Percentiles rank a stretch among this genome's conserved stretches.
These are phyloP conservation scores for Carpatolechia fugitivella DNA, from an alignment of 2,888 invertebrate genomes.

Conservation along the genomic window DNA sequence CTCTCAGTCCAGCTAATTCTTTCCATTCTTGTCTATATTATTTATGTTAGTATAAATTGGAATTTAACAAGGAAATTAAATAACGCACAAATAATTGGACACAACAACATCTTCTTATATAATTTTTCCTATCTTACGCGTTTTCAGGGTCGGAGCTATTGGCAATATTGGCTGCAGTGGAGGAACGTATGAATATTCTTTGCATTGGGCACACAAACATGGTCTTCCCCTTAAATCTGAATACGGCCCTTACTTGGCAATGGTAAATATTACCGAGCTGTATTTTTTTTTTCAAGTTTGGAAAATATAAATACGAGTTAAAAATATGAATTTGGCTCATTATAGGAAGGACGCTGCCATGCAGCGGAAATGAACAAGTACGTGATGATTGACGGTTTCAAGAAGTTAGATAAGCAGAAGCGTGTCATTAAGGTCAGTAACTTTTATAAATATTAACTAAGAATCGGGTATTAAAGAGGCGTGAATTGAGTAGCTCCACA, in stretches of 20 bases:
- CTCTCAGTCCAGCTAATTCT: too few species aligned
- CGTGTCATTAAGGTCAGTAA: slow-evolving; percentile 19
- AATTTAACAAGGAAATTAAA: too few species aligned
- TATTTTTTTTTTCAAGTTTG: not conserved
- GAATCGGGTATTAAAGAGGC: too few species aligned
- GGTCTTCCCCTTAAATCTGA: slow-evolving; percentile 20
- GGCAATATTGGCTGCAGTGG: slow-evolving; percentile 21
- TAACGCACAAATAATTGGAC: too few species aligned
- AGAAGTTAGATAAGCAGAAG: slow-evolving; percentile 9
- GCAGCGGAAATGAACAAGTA: slow-evolving; percentile 13
- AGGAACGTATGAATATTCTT: slow-evolving; percentile 17
- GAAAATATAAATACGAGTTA: not conserved
- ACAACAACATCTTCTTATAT: too few species aligned
- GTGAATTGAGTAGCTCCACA: too few species aligned
- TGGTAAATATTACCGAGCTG: slow-evolving; percentile 16
- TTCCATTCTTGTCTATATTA: too few species aligned
- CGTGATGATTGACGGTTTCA: slow-evolving; percentile 8
- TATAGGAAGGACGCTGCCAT: slow-evolving; percentile 23
- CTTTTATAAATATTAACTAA: not conserved
- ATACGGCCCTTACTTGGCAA: slow-evolving; percentile 25
- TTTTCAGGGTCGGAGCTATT: not conserved
- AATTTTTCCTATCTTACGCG: too few species aligned
- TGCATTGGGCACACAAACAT: slow-evolving; percentile 16
- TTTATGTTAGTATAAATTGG: too few species aligned
- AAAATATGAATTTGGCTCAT: not conserved